Conservation (phyloP, 35 echinoderm and acorn worm species). For the Nesometra sesokonis region DNA sequence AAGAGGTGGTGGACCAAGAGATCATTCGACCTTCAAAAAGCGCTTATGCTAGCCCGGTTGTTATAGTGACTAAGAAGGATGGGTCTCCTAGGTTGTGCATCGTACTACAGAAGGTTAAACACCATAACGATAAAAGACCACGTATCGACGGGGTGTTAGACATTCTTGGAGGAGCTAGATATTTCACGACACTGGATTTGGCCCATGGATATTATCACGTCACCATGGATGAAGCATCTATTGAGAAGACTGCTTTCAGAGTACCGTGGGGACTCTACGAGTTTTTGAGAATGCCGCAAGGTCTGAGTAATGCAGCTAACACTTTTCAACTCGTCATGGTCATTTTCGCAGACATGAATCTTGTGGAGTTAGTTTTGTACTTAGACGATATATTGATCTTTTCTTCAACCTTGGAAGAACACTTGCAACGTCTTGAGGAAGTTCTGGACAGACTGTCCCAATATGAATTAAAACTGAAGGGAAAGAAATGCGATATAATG, state of each 20-base stretch:
- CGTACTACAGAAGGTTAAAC: conserved; percentile 56
- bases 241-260: conserved; percentile 29
- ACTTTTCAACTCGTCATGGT: conserved; percentile 61
- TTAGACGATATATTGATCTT: neutral
- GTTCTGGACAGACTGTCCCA: neutral
- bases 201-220: conserved; percentile 58
- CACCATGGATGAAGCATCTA: conserved; percentile 22
- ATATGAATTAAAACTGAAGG: conserved; percentile 27
- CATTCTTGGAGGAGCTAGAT: conserved; percentile 37
- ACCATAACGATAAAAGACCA: conserved; percentile 27
- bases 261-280: conserved; percentile 58
- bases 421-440: neutral
- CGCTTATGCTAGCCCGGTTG: conserved; percentile 59
- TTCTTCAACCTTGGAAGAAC: conserved; percentile 16
- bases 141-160: conserved; percentile 38
- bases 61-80: conserved; percentile 35
- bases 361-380: neutral
- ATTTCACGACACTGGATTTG: conserved; percentile 45
- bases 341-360: conserved; percentile 48
- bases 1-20: conserved; percentile 34
- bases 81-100: conserved; percentile 48
- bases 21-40: conserved; percentile 42
- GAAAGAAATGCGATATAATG: conserved; percentile 19
- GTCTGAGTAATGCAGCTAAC: conserved; percentile 53
- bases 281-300: conserved; percentile 63